Conservation (phyloP, 2,797 vertebrate species). For the Aldrovandia affinis region DNA sequence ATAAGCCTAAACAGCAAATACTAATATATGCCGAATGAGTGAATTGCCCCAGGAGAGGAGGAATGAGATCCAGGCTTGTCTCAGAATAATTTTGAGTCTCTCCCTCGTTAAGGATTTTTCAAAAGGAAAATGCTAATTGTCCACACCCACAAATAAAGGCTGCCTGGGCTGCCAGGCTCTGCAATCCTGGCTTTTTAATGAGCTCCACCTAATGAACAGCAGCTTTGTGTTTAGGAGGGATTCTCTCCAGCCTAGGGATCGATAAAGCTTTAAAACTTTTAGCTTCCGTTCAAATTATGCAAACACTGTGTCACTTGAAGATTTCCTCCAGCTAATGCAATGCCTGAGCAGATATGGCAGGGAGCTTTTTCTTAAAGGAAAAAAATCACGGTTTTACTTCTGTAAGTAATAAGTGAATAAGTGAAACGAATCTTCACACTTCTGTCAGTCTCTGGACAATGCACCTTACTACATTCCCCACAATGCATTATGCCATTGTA, state of each 20-base stretch:
- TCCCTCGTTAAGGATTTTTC: conserved; percentile 61
- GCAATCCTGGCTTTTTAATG: conserved; percentile 53
- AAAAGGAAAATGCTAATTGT: conserved; percentile 67
- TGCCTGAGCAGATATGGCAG: background rate
- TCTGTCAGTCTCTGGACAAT: too few species aligned
- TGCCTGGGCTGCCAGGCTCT: background rate
- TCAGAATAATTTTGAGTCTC: conserved; percentile 53
- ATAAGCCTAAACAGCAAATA: conserved; percentile 41
- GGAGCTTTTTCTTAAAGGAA: background rate
- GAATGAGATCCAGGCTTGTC: conserved; percentile 48
- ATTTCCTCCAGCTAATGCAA: background rate
- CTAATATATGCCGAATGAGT: conserved; percentile 39
- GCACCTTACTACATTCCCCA: too few species aligned
- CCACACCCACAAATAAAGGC: conserved; percentile 60
- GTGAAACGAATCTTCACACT: background rate
- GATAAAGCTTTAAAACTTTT: conserved; percentile 22
- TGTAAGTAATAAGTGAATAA: too few species aligned
- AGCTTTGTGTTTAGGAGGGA: conserved; percentile 31
- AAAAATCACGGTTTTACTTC: background rate
- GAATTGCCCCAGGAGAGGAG: conserved; percentile 37
- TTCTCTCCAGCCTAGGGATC: conserved; percentile 41
- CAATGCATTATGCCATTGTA: background rate
- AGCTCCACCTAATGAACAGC: conserved; percentile 60
- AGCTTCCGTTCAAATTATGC: conserved; percentile 13
- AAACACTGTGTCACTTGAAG: background rate